phyloP scores from a whole-genome alignment of 2,797 vertebrate genomes.

The Alcedo atthis region DNA sequence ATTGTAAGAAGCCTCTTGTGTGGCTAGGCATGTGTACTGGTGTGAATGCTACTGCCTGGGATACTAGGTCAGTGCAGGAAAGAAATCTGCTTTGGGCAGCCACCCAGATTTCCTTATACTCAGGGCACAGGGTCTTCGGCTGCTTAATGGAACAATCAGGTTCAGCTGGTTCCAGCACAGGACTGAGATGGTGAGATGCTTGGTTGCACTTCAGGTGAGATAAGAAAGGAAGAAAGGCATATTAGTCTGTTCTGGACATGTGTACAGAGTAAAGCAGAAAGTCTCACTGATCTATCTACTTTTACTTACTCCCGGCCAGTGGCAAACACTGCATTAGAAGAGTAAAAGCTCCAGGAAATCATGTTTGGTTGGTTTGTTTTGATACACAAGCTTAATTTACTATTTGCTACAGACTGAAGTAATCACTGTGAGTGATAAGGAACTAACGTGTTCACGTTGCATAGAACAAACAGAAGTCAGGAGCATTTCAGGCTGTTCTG shows the following conservation, averaged over 20 bases:
- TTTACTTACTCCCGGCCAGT: neutral
- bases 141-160: neutral
- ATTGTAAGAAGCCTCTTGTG: neutral
- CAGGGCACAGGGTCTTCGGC: neutral
- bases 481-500: neutral
- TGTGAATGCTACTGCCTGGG: neutral
- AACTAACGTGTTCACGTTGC: neutral
- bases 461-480: neutral
- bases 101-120: neutral
- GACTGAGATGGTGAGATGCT: neutral
- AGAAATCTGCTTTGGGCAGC: neutral
- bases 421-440: neutral
- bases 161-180: neutral
- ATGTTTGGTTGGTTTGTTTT: neutral
- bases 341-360: neutral
- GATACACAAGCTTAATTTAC: neutral
- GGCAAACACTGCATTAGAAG: neutral
- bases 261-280: neutral
- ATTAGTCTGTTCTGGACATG: neutral
- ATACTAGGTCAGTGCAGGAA: neutral
- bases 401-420: neutral
- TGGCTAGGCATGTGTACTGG: neutral
- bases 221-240: neutral
- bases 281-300: neutral
- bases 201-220: neutral